A percentile compares a stretch with the other conserved stretches of the same genome.
phyloP scores from a whole-genome alignment of 2,113 vertebrate species.

The Anoura caudifer region DNA sequence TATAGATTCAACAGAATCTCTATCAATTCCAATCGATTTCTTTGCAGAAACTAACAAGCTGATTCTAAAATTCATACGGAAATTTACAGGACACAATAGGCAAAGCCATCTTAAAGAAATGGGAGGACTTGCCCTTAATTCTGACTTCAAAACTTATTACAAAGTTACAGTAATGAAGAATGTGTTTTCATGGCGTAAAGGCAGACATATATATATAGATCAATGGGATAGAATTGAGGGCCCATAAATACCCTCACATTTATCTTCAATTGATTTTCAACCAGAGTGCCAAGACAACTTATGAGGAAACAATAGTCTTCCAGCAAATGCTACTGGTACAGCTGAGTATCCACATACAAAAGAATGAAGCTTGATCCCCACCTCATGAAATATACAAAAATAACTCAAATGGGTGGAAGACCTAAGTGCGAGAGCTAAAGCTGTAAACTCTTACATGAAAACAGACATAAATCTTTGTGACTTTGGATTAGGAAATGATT shows the following conservation, averaged over 20 bases:
- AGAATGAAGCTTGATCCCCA: not conserved
- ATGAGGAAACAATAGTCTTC: not conserved
- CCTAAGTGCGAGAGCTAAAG: not conserved
- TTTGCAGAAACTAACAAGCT: not conserved
- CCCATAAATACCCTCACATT: not conserved
- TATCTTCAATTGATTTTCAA: not conserved
- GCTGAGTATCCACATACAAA: not conserved
- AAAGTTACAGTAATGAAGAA: not conserved
- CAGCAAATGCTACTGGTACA: not conserved
- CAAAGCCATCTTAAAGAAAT: not conserved
- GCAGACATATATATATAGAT: not conserved
- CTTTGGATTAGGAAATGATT: not conserved
- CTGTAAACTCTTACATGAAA: not conserved
- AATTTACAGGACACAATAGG: not conserved
- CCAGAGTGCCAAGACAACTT: not conserved
- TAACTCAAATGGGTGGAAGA: not conserved
- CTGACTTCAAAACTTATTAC: slow-evolving; percentile 4
- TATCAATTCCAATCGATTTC: not conserved
- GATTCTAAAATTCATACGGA: not conserved
- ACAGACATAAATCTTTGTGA: not conserved
- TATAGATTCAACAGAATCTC: not conserved
- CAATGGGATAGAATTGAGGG: not conserved
- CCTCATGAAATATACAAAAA: not conserved
- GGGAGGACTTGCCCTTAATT: not conserved
- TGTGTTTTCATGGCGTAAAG: not conserved